Evolutionary conservation across 2,113 vertebrate species (phyloP), one percentile per base, ranked within the genome.

Genomic region (Chloebia gouldiae): DNA sequence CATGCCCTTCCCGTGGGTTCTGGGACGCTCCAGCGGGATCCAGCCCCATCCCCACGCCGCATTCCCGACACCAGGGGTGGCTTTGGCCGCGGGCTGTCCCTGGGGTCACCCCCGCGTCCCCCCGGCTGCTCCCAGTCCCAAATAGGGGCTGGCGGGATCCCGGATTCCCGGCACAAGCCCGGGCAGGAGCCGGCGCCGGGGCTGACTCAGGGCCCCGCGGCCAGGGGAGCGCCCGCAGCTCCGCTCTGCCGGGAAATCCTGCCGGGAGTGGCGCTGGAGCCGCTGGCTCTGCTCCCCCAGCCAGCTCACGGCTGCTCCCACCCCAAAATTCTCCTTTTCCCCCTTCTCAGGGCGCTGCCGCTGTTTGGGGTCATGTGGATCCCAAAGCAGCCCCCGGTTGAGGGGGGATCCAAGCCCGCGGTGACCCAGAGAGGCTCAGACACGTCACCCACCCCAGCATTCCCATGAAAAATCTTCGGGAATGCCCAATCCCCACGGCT

Each of bases 141-240:
- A 66, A 57, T 27, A 33, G 61, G 71, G 91, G 78, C 81, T 63
- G 1, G 1, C 65, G 0, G 11, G 33, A 51, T 68, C 73, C 85
- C 28, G 64, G 53, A 35, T 78, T 68, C 70, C 53, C 18, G 0
- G 73, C 25, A 40, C 93, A 92, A 78, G 90, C 87, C 93, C 6
- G 10, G 93, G 13, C 95, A 86, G 85, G 80, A 86, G 56, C 23
- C 2, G 54, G 33, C 4, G 72, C 72, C 13, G 69, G 69, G 72
- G 79, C 9, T 97, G 95, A 96, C 88, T 96, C 96, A 96, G 91
- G 20, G 81, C n/a, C 49, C 86, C 14, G 44, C 63, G 69, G 95
- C 86, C 81, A 15, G 83, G 77, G 86, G 51, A 73, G 90, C 42
- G 80, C 65, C 49, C 22, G 0, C 19, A 5, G 93, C 78, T 70